Evolutionary conservation across 2,113 vertebrate species (phyloP).

Genomic region (Oenanthe oenanthe): DNA sequence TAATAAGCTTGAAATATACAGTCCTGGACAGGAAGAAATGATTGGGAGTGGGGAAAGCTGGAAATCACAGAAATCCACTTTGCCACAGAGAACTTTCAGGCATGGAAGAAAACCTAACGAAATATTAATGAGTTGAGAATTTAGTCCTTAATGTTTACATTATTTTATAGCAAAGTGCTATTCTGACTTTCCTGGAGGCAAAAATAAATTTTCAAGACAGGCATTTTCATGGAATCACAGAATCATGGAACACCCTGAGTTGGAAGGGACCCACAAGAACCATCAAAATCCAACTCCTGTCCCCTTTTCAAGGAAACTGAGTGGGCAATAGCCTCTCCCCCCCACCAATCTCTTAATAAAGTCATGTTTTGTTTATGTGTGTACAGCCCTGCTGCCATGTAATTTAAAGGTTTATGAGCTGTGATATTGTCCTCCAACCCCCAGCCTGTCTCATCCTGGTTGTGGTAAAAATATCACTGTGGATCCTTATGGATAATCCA

Average conservation of each 20-base stretch:
- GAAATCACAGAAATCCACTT: neutral
- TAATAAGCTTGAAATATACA: neutral
- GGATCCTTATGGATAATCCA: neutral
- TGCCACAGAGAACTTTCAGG: neutral
- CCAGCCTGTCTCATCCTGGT: neutral
- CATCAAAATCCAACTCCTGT: neutral
- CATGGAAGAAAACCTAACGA: neutral
- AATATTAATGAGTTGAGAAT: neutral
- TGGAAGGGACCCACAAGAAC: neutral
- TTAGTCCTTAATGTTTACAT: neutral
- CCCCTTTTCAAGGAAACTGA: neutral
- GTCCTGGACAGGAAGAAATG: neutral
- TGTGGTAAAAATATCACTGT: neutral
- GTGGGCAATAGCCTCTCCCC: accelerated
- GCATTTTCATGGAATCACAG: neutral
- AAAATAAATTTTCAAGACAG: neutral
- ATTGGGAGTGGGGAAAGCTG: neutral
- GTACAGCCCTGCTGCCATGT: neutral
- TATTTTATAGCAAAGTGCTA: neutral
- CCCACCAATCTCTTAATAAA: neutral
- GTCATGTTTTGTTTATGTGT: neutral
- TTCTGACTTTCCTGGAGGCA: neutral
- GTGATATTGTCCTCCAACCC: neutral
- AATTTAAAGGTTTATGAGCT: neutral
- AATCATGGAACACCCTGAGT: neutral